Evolutionary conservation across 2,797 vertebrate genomes (phyloP).

Genomic region (Rhinoraja longicauda): DNA sequence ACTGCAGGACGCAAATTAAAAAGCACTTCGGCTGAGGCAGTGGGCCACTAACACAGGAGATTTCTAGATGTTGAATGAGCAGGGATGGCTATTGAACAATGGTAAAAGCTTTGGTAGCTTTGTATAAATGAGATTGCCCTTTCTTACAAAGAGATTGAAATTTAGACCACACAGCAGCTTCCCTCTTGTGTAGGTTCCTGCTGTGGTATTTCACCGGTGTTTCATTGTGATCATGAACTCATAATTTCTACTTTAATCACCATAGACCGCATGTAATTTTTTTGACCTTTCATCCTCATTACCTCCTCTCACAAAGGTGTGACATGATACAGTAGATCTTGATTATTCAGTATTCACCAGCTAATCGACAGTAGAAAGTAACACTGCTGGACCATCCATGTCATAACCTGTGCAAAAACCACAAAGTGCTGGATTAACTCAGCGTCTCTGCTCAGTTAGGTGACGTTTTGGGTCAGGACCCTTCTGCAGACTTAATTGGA

Average conservation of each 20-base stretch:
- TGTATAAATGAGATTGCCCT: background rate
- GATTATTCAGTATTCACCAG: background rate
- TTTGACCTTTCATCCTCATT: background rate
- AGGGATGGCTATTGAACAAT: conserved; percentile 5
- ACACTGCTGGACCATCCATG: background rate
- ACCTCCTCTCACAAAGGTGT: background rate
- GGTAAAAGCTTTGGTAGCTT: background rate
- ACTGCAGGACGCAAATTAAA: conserved; percentile 28
- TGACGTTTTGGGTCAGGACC: too few species aligned
- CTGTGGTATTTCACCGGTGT: background rate
- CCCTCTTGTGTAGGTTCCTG: background rate
- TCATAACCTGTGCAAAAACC: background rate
- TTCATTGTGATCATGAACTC: background rate
- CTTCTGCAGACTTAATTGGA: too few species aligned
- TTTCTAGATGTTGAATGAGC: background rate
- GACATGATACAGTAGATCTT: background rate
- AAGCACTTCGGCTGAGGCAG: background rate
- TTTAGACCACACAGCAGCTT: conserved; percentile 14
- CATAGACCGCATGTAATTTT: background rate
- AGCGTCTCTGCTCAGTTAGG: too few species aligned
- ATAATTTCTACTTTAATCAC: background rate
- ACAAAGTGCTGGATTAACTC: too few species aligned
- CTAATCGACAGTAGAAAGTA: background rate
- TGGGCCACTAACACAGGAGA: background rate
- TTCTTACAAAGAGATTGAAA: background rate